Evolutionary conservation across 2,888 invertebrate genomes (phyloP).

Genomic region (Serripes groenlandicus): DNA sequence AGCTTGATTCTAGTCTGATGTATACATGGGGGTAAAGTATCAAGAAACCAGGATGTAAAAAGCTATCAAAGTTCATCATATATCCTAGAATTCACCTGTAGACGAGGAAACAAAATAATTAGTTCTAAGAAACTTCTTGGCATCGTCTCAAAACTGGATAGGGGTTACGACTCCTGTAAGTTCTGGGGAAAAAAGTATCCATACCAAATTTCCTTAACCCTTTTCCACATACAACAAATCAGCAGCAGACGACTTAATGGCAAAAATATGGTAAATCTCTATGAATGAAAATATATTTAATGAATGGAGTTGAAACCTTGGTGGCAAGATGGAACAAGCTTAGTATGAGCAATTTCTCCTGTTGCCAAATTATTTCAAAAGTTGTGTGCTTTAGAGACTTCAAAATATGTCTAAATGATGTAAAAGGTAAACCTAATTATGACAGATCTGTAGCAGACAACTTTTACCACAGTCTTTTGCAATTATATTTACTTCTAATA

Average conservation of each 20-base stretch:
- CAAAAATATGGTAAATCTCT: background rate
- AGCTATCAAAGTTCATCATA: conserved; percentile 12
- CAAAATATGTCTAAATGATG: background rate
- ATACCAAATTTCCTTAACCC: conserved; percentile 1
- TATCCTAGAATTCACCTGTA: conserved; percentile 17
- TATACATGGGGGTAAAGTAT: too few relatives aligned
- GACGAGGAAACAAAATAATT: conserved; percentile 10
- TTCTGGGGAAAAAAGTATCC: conserved; percentile 5
- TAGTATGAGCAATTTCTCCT: background rate
- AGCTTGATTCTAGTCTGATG: too few relatives aligned
- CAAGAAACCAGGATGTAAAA: conserved; percentile 40
- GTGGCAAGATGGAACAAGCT: background rate
- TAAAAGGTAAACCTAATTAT: too few relatives aligned
- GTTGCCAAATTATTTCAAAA: background rate
- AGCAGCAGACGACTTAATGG: background rate
- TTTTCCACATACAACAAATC: background rate
- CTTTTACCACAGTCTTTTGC: too few relatives aligned
- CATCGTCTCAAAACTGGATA: conserved; percentile 6
- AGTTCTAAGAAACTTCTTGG: conserved; percentile 20
- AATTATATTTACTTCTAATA: too few relatives aligned
- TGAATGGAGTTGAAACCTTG: background rate
- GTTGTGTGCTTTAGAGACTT: background rate
- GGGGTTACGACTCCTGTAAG: conserved; percentile 6
- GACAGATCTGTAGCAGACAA: too few relatives aligned
- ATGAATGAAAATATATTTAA: background rate